A percentile compares a stretch with the other conserved stretches of the same genome.
Conservation (phyloP, 2,797 vertebrate species). For the Thamnophis elegans region DNA sequence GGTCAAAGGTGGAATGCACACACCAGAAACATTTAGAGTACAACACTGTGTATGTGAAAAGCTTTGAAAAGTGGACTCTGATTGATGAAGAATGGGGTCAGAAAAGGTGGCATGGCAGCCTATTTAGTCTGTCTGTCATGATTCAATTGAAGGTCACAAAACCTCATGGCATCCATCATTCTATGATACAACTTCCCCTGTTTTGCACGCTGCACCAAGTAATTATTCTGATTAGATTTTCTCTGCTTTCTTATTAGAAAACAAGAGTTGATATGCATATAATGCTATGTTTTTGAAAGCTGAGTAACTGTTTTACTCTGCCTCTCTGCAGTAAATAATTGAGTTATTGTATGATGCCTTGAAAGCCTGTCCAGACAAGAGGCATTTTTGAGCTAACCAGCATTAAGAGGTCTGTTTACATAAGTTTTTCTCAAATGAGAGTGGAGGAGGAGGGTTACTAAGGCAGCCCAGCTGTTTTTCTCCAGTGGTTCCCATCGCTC, state of each 20-base stretch:
- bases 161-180: neutral
- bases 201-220: neutral
- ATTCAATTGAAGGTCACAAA: neutral
- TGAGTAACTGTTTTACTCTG: neutral
- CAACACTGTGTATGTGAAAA: neutral
- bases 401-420: conserved; percentile 38
- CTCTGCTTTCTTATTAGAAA: neutral
- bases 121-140: neutral
- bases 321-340: neutral
- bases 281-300: accelerated
- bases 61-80: neutral
- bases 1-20: neutral
- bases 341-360: neutral
- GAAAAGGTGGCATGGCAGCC: neutral
- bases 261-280: conserved; percentile 17
- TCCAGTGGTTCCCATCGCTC: conserved; percentile 23
- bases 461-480: conserved; percentile 39
- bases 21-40: neutral
- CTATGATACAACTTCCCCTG: neutral
- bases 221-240: neutral
- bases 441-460: conserved; percentile 18
- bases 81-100: neutral
- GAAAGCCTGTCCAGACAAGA: neutral
- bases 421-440: conserved; percentile 18
- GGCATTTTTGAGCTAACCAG: conserved; percentile 29